Evolutionary conservation across 2,113 vertebrate genomes (phyloP).

Genomic region (Sander lucioperca): DNA sequence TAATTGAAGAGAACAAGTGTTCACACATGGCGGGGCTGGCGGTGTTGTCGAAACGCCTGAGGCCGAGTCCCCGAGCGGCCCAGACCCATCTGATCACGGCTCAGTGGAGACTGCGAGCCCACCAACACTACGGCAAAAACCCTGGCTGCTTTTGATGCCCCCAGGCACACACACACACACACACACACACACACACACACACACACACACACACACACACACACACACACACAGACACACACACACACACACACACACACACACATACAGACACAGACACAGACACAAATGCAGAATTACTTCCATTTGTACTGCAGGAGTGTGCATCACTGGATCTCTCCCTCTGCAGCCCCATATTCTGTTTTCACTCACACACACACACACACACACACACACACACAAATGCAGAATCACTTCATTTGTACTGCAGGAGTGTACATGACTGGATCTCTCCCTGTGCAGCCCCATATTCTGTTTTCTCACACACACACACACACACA

Average conservation of each 20-base stretch:
- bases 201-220: conserved; percentile 30
- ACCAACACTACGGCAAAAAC: conserved; percentile 64
- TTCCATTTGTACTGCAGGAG: too few relatives aligned
- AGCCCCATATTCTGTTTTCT: too few relatives aligned
- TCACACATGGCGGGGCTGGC: conserved; percentile 78
- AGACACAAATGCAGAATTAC: background rate
- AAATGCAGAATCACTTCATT: too few relatives aligned
- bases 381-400: conserved; percentile 9
- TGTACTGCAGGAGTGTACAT: too few relatives aligned
- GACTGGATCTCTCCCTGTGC: too few relatives aligned
- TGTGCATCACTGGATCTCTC: too few relatives aligned
- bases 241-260: conserved; percentile 6
- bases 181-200: conserved; percentile 39
- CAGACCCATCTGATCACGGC: conserved; percentile 78
- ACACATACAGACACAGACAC: conserved; percentile 31
- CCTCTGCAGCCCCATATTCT: too few relatives aligned
- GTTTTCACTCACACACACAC: conserved; percentile 1
- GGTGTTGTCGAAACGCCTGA: conserved; percentile 72
- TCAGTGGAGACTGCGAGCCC: conserved; percentile 71
- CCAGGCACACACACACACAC: conserved; percentile 55
- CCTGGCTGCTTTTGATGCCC: conserved; percentile 78
- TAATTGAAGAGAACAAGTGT: conserved; percentile 83
- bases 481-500: conserved; percentile 12
- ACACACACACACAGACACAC: conserved; percentile 9
- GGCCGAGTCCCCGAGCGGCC: conserved; percentile 73